Evolutionary conservation across 2,113 vertebrate species (phyloP).

Genomic region (Rostratula benghalensis): DNA sequence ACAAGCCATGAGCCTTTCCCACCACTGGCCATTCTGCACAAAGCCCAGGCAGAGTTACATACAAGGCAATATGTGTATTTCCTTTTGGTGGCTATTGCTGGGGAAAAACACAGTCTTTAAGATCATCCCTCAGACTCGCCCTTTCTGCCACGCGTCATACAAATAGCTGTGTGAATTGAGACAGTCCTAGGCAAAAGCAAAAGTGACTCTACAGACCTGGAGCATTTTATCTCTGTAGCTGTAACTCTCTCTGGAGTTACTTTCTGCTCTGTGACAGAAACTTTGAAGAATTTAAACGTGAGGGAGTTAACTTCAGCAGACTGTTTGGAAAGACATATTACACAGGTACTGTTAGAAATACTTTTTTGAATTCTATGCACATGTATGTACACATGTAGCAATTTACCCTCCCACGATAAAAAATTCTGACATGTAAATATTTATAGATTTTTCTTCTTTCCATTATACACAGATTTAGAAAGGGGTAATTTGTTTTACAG

Average conservation of each 20-base stretch:
- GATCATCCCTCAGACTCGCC: not conserved
- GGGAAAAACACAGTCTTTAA: not conserved
- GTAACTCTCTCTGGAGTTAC: not conserved
- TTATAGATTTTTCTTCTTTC: not conserved
- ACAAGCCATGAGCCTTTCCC: rapidly evolving
- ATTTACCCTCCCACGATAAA: not conserved
- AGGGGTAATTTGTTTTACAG: not conserved
- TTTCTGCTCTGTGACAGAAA: not conserved
- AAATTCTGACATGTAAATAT: not conserved
- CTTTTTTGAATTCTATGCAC: not conserved
- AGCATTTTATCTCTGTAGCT: not conserved
- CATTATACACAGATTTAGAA: not conserved
- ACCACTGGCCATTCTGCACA: not conserved
- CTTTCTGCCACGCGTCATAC: not conserved
- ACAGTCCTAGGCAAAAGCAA: not conserved
- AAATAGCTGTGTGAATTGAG: not conserved
- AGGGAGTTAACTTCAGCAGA: not conserved
- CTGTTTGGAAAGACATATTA: not conserved
- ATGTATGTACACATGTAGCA: not conserved
- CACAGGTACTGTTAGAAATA: not conserved
- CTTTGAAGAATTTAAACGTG: not conserved
- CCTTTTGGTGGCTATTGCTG: not conserved
- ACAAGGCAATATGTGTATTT: not conserved
- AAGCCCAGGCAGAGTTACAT: not conserved
- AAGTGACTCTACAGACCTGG: not conserved